Conservation (phyloP, 1,140 invertebrate species). For the Drosophila pachea region DNA sequence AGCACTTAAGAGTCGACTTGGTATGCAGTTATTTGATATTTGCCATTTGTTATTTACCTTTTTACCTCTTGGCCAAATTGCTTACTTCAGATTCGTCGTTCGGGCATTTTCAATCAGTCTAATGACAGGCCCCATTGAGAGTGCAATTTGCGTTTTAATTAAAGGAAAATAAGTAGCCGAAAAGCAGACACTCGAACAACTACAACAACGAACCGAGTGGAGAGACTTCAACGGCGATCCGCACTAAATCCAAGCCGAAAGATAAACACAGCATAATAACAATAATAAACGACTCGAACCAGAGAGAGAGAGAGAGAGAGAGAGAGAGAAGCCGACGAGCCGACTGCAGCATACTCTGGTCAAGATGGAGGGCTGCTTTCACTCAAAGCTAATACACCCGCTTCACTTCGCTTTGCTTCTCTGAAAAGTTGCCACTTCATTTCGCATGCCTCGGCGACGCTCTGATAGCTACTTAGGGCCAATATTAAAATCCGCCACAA, state of each 20-base stretch:
- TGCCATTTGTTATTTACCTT: constrained; percentile 51
- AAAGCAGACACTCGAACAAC: constrained; percentile 65
- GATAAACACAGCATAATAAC: constrained; percentile 61
- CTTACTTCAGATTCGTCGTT: constrained; percentile 56
- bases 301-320: no score
- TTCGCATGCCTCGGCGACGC: constrained; percentile 61
- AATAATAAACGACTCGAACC: constrained; percentile 57
- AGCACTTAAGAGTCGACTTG: constrained; percentile 75
- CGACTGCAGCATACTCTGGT: no score
- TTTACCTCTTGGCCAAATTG: constrained; percentile 50
- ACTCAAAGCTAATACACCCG: no score
- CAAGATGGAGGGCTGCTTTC: no score
- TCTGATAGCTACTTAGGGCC: constrained; percentile 71
- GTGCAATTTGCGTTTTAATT: constrained; percentile 73
- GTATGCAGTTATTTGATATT: constrained; percentile 71
- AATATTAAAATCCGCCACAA: constrained; percentile 74
- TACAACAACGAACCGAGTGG: constrained; percentile 31
- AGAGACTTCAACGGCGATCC: constrained; percentile 12
- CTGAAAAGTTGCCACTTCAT: constrained; percentile 68
- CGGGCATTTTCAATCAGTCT: constrained; percentile 68
- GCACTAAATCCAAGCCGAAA: constrained; percentile 30
- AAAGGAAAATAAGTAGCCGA: constrained; percentile 69
- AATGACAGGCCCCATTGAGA: constrained; percentile 52
- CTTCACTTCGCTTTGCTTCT: no score
- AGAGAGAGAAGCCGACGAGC: no score